Evolutionary conservation across 2,113 vertebrate genomes (phyloP), one percentile per base, ranked within the genome.

Genomic region (Arothron firmamentum): DNA sequence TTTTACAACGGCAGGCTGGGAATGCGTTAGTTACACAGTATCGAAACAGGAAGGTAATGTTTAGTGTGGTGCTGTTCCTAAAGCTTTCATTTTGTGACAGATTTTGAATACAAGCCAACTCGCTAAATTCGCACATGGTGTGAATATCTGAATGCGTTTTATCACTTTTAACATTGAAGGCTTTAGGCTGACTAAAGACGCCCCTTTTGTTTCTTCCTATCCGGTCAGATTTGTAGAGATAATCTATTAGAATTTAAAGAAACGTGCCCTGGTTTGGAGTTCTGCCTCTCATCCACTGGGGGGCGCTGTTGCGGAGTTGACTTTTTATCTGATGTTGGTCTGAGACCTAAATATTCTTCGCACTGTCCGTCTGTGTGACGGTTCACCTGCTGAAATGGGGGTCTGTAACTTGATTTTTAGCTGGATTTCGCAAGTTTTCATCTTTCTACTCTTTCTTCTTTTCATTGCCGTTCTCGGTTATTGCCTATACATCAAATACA

Each of bases 401-500:
- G 0, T 78, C 17, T 63, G 69, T 2, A 0, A 4, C 0, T 0
- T 4, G 0, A 3, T 66, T 52, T 4, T 59, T 21, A 41, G 41
- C 62, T 66, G 59, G 46, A 1, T 9, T 0, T 17, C 31, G 2
- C 59, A 52, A 0, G 31, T 14, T 0, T 5, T 73, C 0, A 0
- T 53, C 0, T 13, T 41, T 14, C 25, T 85, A 2, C 5, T 63
- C 1, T 5, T 67, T 45, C 13, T 72, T 3, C 3, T 65, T 13
- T 8, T 74, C 17, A 0, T 62, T 0, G 56, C 59, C 2, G 72
- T 78, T 49, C 34, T 85, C 2, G 58, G 31, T 2, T 80, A 56
- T 53, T 78, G 80, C 20, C 2, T 76, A 13, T 82, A 74, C 2
- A 2, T 85, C 1, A 62, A 76, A 51, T 3, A 67, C 49, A 23